Evolutionary conservation across 2,797 vertebrate genomes (phyloP), one percentile per base, ranked within the genome.

Genomic region (Xenentodon cancila): DNA sequence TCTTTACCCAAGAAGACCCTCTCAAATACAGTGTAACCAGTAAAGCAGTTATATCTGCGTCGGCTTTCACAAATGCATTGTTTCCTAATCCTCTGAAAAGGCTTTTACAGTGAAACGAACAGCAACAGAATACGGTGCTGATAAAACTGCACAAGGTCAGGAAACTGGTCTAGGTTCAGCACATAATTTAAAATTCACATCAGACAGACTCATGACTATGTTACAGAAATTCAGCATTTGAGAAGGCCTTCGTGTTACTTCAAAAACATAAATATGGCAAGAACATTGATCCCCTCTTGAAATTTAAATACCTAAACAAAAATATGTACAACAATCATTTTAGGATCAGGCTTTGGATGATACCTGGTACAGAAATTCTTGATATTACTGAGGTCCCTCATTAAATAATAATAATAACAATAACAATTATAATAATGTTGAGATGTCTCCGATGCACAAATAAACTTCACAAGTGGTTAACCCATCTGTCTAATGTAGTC

Each of bases 211-310:
- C 6, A 50, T 1, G 8, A 1, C 25, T 7, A 34, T 18, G 11
- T 54, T 44, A 64, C 37, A 62, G 19, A 2, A 56, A 53, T 0
- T 20, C 21, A 52, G 27, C 53, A 81, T 85, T 79, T 64, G 71
- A 87, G 77, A 85, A 69, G 9, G 49, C 78, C 65, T 74, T 72
- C 48, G 27, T 13, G 56, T 13, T 13, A 54, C 49, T 51, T 59
- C 12, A 71, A 67, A 75, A 78, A 72, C 32, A 84, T 77, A 82
- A 74, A 80, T 73, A 85, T 77, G 73, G 73, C 65, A 72, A 68
- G 32, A 64, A 73, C 51, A 52, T 86, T 91, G 91, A 90, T 92
- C 88, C 90, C 89, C 85, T 92, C 20, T 71, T 76, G 76, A 77
- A 11, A 82, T 63, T 79, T 85, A 82, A 75, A 71, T 80, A 79